Percentiles rank a stretch among this genome's conserved stretches.
Conservation (phyloP, 2,888 invertebrate genomes). For the Xylota sylvarum region DNA sequence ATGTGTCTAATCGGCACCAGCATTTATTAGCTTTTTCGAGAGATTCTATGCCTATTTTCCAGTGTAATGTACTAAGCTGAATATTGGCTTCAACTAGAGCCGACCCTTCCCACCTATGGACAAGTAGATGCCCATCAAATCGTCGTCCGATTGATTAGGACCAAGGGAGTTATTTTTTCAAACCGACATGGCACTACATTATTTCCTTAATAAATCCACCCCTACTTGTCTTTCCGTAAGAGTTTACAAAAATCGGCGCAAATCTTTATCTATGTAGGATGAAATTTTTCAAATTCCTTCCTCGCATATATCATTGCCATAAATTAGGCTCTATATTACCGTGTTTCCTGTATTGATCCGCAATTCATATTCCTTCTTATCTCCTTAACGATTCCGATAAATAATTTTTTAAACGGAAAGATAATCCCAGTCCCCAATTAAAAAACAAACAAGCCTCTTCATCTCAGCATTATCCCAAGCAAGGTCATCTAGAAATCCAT, state of each 20-base stretch:
- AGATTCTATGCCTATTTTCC: too few relatives aligned
- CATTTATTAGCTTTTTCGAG: too few relatives aligned
- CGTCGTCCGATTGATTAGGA: too few relatives aligned
- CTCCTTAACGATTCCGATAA: constrained; percentile 42
- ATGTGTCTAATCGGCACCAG: too few relatives aligned
- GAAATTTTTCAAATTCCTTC: background rate
- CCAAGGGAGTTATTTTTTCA: too few relatives aligned
- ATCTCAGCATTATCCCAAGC: background rate
- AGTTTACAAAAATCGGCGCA: background rate
- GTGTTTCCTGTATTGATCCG: constrained; percentile 17
- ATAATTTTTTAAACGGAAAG: constrained; percentile 44
- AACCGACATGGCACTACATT: too few relatives aligned
- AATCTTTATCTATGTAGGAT: background rate
- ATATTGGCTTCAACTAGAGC: too few relatives aligned
- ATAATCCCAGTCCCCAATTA: constrained; percentile 60
- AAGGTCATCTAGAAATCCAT: constrained; percentile 18
- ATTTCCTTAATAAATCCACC: too few relatives aligned
- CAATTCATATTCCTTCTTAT: constrained; percentile 14
- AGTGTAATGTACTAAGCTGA: too few relatives aligned
- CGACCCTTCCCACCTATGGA: too few relatives aligned
- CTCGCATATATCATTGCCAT: constrained; percentile 1
- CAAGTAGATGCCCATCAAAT: too few relatives aligned
- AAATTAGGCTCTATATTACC: constrained; percentile 40
- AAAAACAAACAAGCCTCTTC: constrained; percentile 24
- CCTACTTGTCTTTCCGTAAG: too few relatives aligned